Evolutionary conservation across 2,888 invertebrate species (phyloP), one percentile per base, ranked within the genome.

Genomic region (Diadegma fenestrale): DNA sequence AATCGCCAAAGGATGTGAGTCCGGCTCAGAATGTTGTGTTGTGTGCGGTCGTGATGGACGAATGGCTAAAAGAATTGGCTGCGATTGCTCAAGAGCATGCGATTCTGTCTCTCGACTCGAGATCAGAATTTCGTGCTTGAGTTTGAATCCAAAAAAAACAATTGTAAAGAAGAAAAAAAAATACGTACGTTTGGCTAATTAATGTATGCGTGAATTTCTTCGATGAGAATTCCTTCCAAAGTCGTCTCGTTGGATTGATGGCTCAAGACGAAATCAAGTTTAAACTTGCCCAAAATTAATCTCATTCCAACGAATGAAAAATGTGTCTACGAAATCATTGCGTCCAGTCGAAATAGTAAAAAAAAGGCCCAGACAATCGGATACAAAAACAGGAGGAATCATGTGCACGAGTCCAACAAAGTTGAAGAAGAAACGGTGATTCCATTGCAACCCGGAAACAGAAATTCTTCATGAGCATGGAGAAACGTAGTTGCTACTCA

Each of bases 81-180:
- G 98, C 99, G 17, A 95, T 99, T 80, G 97, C 98, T 86, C 98
- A 99, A 93, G 99, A 99, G 94, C 99, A 99, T 93, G 97, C 98
- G 7, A 95, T 97, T 87, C 95, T 95, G 89, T 95, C 96, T 93
- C 94, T 96, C 86, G 94, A 94, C 19, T 90, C 86, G 77, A 86
- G 82, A 64, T 79, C 88, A 45, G 89, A 88, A 37, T 88, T 87
- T 82, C 88, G 88, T 83, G 82, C 87, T 41, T 80, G 22, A 82
- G 1, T 63, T 22, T 19, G 30, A 26, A 43, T 19, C 17, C 10
- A 5, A 12, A 2, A 54, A 19, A 51, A 19, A 69, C 63, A 71
- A 76, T 54, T 30, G 43, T 68, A 8, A 58, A 12, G 19, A 30
- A 5, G 43, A 22, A 14, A 26, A 43, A 6, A 26, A 12, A 43